Conservation (phyloP, 2,888 invertebrate species). For the Gonocerus acuteangulatus region DNA sequence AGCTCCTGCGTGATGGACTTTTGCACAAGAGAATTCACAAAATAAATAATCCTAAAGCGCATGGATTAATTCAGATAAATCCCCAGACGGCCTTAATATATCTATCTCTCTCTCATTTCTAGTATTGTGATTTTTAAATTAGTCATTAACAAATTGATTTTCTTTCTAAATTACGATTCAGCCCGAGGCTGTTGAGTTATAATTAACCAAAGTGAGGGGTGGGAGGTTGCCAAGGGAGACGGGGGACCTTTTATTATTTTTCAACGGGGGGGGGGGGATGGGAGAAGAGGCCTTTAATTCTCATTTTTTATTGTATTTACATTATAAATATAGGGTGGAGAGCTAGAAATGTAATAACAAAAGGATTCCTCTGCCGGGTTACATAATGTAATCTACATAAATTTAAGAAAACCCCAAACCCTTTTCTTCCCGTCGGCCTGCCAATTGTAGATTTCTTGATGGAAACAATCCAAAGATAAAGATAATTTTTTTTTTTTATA, state of each 20-base stretch:
- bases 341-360: slow-evolving; percentile 27
- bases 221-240: background rate
- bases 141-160: slow-evolving; percentile 14
- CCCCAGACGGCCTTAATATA: too few species aligned
- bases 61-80: too few species aligned
- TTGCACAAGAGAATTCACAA: too few species aligned
- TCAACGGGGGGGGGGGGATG: background rate
- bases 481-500: slow-evolving; percentile 10
- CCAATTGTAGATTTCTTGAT: slow-evolving; percentile 19
- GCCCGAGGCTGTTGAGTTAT: slow-evolving; percentile 19
- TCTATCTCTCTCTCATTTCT: too few species aligned
- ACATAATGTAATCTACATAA: slow-evolving; percentile 27
- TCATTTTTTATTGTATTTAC: slow-evolving; percentile 27
- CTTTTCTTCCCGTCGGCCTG: background rate
- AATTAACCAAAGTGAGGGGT: slow-evolving; percentile 15
- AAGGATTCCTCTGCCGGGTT: slow-evolving; percentile 21
- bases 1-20: too few species aligned
- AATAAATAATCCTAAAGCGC: too few species aligned
- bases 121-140: background rate
- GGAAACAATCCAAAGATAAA: slow-evolving; percentile 22
- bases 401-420: slow-evolving; percentile 21
- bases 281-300: slow-evolving; percentile 8
- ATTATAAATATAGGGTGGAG: slow-evolving; percentile 24
- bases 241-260: slow-evolving; percentile 16
- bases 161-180: slow-evolving; percentile 14